Conservation (phyloP, 2,888 invertebrate genomes). For the Acleris emargana region DNA sequence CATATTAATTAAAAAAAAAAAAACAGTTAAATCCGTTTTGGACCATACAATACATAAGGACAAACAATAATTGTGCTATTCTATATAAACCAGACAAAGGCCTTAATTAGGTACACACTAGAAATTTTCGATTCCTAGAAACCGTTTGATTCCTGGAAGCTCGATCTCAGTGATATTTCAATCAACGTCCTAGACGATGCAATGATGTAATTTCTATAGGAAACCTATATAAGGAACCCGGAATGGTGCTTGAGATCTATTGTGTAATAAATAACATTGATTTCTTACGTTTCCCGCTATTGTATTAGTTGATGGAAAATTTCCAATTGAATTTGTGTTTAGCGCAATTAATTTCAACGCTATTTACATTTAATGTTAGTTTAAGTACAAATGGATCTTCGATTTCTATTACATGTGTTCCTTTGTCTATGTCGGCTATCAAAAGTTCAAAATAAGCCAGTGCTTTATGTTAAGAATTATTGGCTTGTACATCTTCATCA, state of each 20-base stretch:
- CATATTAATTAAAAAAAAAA: no score
- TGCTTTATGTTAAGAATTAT: no score
- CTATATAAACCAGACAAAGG: no score
- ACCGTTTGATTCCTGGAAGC: conserved; percentile 1
- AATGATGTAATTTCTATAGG: conserved; percentile 32
- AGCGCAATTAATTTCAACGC: conserved; percentile 26
- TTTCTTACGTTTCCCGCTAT: conserved; percentile 32
- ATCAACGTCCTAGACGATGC: conserved; percentile 23
- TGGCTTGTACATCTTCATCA: no score
- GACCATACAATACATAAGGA: no score
- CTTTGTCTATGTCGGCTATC: no score
- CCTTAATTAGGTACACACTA: no score
- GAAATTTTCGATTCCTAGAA: conserved; percentile 1
- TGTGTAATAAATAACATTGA: conserved; percentile 36
- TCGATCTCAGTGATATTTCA: conserved; percentile 24
- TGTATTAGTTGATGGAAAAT: conserved; percentile 34
- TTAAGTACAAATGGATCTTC: no score
- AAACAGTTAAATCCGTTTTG: no score
- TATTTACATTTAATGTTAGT: conserved; percentile 13
- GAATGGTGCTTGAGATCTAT: conserved; percentile 20
- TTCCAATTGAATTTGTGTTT: conserved; percentile 29
- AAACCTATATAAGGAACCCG: conserved; percentile 32
- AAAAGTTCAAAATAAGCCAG: no score
- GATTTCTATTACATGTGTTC: no score
- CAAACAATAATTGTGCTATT: no score